Conservation (phyloP, 2,888 invertebrate species). For the Phragmatobia fuliginosa region DNA sequence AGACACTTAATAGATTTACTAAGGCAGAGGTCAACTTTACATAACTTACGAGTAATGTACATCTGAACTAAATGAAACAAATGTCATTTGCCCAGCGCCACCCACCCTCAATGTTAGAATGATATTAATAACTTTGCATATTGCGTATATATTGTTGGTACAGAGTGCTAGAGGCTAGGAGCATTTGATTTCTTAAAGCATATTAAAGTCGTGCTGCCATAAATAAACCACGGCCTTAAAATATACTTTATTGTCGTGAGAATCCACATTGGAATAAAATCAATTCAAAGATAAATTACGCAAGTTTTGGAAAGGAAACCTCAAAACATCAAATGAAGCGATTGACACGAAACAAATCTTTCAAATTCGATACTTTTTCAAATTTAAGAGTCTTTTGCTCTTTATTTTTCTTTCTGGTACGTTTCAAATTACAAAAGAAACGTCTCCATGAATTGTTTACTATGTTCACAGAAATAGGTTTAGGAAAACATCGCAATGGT, state of each 20-base stretch:
- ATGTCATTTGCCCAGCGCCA: not conserved
- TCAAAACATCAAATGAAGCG: slow-evolving; percentile 9
- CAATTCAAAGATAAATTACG: not conserved
- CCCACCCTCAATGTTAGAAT: too few species aligned
- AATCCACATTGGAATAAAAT: not conserved
- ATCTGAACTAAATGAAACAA: not conserved
- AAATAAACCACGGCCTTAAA: not conserved
- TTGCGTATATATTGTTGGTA: too few species aligned
- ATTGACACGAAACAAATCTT: slow-evolving; percentile 36
- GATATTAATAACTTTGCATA: too few species aligned
- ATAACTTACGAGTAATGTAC: not conserved
- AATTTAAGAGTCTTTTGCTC: slow-evolving; percentile 31
- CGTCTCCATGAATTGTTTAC: slow-evolving; percentile 41
- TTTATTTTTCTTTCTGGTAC: slow-evolving; percentile 45
- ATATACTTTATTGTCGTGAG: not conserved
- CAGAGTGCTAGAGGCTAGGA: too few species aligned
- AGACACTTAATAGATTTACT: too few species aligned
- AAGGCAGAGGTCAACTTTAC: not conserved
- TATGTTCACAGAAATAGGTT: slow-evolving; percentile 33
- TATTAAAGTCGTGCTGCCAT: too few species aligned
- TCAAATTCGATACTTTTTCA: slow-evolving; percentile 45
- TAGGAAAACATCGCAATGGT: slow-evolving; percentile 21
- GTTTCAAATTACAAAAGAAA: slow-evolving; percentile 51
- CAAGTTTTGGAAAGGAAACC: slow-evolving; percentile 2
- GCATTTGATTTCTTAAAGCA: too few species aligned